phyloP scores from a whole-genome alignment of 2,113 vertebrate genomes.

The Pagrus major region DNA sequence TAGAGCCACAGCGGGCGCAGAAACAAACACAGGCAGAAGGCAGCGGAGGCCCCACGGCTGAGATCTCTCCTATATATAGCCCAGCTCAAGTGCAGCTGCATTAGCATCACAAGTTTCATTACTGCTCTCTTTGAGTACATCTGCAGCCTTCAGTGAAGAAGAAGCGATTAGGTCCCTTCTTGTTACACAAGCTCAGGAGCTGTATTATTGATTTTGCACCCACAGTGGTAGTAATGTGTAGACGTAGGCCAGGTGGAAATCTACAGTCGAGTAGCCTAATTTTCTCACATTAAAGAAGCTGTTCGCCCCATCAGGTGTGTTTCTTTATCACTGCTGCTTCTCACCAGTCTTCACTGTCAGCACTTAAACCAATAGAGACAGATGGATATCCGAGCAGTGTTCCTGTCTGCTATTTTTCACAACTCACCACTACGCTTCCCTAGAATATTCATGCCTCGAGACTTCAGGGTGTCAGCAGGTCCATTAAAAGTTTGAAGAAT shows the following conservation, averaged over 20 bases:
- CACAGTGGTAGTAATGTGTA: background rate
- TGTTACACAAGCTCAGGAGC: background rate
- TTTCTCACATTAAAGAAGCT: constrained; percentile 9
- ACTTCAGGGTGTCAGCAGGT: constrained; percentile 32
- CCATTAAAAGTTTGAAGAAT: constrained; percentile 7
- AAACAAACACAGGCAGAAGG: constrained; percentile 61
- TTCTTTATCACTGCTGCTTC: constrained; percentile 7
- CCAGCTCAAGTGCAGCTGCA: constrained; percentile 63
- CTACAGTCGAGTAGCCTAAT: background rate
- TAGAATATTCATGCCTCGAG: constrained; percentile 7
- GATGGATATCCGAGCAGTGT: constrained; percentile 1
- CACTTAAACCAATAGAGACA: constrained; percentile 19
- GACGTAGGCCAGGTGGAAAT: background rate
- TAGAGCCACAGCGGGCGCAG: constrained; percentile 41
- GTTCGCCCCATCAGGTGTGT: background rate
- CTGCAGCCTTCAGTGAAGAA: constrained; percentile 35
- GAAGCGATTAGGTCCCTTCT: constrained; percentile 1
- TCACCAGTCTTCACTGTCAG: background rate
- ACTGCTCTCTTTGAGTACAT: constrained; percentile 37
- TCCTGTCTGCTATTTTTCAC: constrained; percentile 36
- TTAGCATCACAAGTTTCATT: constrained; percentile 71
- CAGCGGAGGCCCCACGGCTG: constrained; percentile 57
- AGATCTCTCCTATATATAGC: constrained; percentile 74
- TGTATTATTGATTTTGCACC: constrained; percentile 5
- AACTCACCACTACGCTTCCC: constrained; percentile 16